These are phyloP conservation scores for Epinephelus moara DNA, from an alignment of 2,113 vertebrate genomes.

Conservation along the genomic window DNA sequence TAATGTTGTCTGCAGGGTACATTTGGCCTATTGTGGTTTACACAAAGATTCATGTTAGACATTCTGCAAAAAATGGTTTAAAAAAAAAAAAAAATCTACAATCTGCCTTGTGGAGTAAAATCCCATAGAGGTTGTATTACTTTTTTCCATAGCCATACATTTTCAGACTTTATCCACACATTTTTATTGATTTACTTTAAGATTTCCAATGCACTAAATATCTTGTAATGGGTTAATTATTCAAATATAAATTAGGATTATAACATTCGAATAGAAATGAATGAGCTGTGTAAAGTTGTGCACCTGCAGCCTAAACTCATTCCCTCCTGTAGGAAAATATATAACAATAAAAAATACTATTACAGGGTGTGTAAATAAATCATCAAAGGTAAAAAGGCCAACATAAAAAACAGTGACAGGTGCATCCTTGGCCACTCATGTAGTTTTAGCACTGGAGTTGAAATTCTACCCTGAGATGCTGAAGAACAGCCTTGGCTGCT, in stretches of 20 bases:
- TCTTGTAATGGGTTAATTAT: too few species aligned
- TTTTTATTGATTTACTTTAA: neutral
- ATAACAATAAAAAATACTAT: neutral
- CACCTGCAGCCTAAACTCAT: neutral
- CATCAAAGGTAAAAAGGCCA: constrained; percentile 11
- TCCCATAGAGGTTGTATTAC: neutral
- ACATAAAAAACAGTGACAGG: constrained; percentile 65
- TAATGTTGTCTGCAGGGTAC: neutral
- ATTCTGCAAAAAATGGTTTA: neutral
- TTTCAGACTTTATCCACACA: neutral
- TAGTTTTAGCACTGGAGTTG: constrained; percentile 55
- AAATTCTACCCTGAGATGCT: constrained; percentile 70
- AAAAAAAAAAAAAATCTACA: neutral
- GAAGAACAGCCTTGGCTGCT: constrained; percentile 43
- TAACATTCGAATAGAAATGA: neutral
- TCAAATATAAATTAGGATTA: neutral
- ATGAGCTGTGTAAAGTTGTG: neutral
- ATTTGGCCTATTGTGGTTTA: neutral
- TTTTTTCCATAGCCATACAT: neutral
- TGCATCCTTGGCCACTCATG: constrained; percentile 46
- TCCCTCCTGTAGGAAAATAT: neutral
- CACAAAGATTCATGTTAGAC: neutral
- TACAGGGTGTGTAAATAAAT: constrained; percentile 23
- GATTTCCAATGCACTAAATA: neutral
- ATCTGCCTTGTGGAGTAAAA: neutral